A percentile compares a stretch with the other conserved stretches of the same genome.
Conservation (phyloP, 2,888 invertebrate species). For the Gerosis bhagava region DNA sequence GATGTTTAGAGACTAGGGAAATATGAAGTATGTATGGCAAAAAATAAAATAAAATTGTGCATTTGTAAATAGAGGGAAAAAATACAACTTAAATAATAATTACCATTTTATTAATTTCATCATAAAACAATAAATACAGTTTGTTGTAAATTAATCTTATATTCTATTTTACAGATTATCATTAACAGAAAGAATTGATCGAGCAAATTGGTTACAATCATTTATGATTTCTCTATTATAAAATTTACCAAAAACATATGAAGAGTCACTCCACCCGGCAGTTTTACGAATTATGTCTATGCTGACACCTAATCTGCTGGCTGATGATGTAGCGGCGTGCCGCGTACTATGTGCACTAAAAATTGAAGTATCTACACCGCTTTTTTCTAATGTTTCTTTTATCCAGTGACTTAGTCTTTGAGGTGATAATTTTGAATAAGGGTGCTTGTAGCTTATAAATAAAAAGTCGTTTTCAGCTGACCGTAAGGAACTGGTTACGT, state of each 20-base stretch:
- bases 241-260: constrained; percentile 2
- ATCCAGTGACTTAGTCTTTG: constrained; percentile 8
- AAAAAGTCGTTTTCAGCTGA: background rate
- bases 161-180: no score
- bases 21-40: no score
- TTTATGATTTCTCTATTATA: background rate
- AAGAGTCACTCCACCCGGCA: constrained; percentile 26
- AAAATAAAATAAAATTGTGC: no score
- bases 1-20: no score
- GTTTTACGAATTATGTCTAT: constrained; percentile 18
- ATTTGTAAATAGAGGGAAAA: no score
- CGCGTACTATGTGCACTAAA: constrained; percentile 23
- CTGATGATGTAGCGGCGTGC: constrained; percentile 30
- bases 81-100: no score
- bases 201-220: background rate
- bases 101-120: no score
- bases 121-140: no score
- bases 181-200: no score
- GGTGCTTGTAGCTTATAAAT: background rate
- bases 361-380: constrained; percentile 5
- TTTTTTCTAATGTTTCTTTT: background rate
- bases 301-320: constrained; percentile 9
- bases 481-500: background rate
- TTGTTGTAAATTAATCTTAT: no score
- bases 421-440: background rate